Evolutionary conservation across 2,888 invertebrate species (phyloP), one percentile per base, ranked within the genome.

Genomic region (Folsomia manolachei): DNA sequence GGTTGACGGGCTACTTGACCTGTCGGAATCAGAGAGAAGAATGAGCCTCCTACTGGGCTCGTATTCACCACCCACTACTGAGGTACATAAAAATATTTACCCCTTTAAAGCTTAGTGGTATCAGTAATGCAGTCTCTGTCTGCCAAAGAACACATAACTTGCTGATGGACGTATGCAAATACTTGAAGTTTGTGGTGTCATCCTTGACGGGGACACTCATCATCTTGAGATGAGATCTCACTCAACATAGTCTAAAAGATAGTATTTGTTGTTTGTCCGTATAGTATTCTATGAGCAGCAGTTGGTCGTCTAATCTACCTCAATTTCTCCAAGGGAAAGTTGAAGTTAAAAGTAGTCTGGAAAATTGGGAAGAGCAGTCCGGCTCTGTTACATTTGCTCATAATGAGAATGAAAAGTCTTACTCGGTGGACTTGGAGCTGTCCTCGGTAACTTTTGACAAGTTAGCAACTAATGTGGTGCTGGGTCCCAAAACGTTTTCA

Each of bases 341-440:
- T 0, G 81, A 77, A 1, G 53, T 86, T 1, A 81, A 81, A 27
- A 85, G 84, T 1, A 85, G 85, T 79, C 80, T 85, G n/a, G 82
- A 82, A 52, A 79, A 82, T 60, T 70, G 85, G 51, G 82, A 83
- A 64, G 81, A 81, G 51, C 78, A 78, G 63, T 69, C 72, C 18
- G 73, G 64, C 4, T 73, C 72, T 39, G 27, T 78, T 14, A 76
- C 75, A 73, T 80, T 79, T 65, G 81, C 81, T 51, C 70, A 78
- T 63, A 81, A 79, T 75, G 75, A 74, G 65, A 71, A 63, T 0
- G 74, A 79, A 9, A 61, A 70, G 21, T 72, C 72, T n/a, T 77
- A 75, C 71, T 73, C 80, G 0, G 70, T 74, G 21, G 73, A 76
- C 64, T 2, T 79, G 27, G 81, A 80, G 66, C 68, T 81, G 1